Evolutionary conservation across 2,797 vertebrate genomes (phyloP), one percentile per base, ranked within the genome.

Genomic region (Triplophysa yarkandensis): DNA sequence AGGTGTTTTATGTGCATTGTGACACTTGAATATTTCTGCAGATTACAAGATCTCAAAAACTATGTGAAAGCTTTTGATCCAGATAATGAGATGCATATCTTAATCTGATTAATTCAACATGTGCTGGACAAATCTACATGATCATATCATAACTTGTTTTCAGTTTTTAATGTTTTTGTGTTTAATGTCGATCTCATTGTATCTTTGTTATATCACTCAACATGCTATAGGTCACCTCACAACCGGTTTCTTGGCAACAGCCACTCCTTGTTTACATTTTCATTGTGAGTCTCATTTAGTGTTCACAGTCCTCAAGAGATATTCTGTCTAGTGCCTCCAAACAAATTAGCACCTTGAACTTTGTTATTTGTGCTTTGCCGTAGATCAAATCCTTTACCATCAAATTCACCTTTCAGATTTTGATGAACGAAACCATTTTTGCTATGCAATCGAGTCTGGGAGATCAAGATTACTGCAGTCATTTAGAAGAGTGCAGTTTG

Each of bases 251-350:
- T 80, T 85, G 84, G 89, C 90, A 91, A 91, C 91, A 86, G 87
- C 82, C 90, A 83, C 87, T 89, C 89, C 90, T 90, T 92, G 91
- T 90, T 91, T 91, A 89, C 87, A 85, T 91, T 89, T 91, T 88
- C 87, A 87, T 88, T 85, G 86, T 86, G 87, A 84, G 85, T 86
- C 83, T 85, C 81, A 62, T 58, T 58, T 67, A 66, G 30, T 50
- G 63, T 60, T 67, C 52, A 44, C 65, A 71, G 62, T 68, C 84
- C 84, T 58, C 54, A 36, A 84, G 85, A 88, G 72, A 75, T 67
- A 27, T 52, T 23, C 41, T 11, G 46, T 78, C 55, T 78, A 9
- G 55, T 77, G 64, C 69, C 44, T 68, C 10, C 21, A 17, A 46
- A 78, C 60, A 70, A 64, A 60, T 70, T 46, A 66, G 17, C 21